A percentile compares a stretch with the other conserved stretches of the same genome.
These are phyloP conservation scores for Epirrhoe alternata DNA, from an alignment of 2,888 invertebrate genomes.

Conservation along the genomic window DNA sequence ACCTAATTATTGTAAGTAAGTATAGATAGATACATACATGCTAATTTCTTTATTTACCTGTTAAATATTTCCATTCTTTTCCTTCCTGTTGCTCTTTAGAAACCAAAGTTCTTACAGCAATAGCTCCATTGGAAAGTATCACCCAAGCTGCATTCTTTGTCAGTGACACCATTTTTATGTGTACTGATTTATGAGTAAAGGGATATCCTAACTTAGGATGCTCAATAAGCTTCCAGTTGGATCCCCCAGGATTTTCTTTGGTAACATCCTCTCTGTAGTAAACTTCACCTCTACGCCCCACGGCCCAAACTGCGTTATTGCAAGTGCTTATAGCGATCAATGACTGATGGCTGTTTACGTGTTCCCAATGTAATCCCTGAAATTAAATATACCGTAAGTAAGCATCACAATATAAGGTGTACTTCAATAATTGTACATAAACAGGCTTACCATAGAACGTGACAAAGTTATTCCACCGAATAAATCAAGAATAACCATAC, in stretches of 20 bases:
- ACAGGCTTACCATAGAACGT: too few relatives aligned
- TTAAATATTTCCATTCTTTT: constrained; percentile 91
- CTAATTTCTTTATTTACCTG: constrained; percentile 62
- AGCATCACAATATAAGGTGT: background rate
- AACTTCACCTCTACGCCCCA: constrained; percentile 93
- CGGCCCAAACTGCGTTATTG: constrained; percentile 92
- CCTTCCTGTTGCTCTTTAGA: constrained; percentile 92
- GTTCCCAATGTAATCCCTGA: constrained; percentile 91
- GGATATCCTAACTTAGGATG: constrained; percentile 72
- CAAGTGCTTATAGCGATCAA: constrained; percentile 90
- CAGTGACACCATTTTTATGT: constrained; percentile 90
- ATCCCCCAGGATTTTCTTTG: constrained; percentile 86
- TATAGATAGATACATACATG: too few relatives aligned
- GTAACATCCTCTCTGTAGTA: constrained; percentile 92
- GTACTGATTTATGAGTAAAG: constrained; percentile 64
- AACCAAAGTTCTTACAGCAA: constrained; percentile 92
- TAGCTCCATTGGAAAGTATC: constrained; percentile 88
- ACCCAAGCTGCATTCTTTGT: constrained; percentile 92
- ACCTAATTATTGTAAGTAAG: too few relatives aligned
- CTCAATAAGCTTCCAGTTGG: constrained; percentile 93
- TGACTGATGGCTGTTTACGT: constrained; percentile 92
- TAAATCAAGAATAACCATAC: too few relatives aligned
- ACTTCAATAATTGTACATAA: too few relatives aligned
- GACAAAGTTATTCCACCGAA: too few relatives aligned
- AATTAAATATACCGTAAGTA: constrained; percentile 30